Conservation (phyloP, 2,888 invertebrate genomes). For the Aelia acuminata region DNA sequence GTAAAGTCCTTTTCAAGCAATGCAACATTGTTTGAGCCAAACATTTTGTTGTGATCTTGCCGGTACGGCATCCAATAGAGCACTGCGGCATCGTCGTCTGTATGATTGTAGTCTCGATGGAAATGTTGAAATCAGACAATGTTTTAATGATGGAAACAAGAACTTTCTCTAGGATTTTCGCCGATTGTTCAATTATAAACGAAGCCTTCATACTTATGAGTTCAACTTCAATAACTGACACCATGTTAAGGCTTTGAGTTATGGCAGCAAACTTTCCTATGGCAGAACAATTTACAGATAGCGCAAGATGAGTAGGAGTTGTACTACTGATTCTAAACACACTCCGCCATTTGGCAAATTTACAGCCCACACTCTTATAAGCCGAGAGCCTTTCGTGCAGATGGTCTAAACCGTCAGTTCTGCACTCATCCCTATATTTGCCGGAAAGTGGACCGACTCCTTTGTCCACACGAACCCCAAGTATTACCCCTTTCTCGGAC, state of each 20-base stretch:
- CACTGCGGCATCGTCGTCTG: not conserved
- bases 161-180: not conserved
- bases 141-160: not conserved
- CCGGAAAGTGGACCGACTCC: not conserved
- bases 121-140: not conserved
- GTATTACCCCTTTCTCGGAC: not conserved
- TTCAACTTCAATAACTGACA: conserved; percentile 7
- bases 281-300: not conserved
- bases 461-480: conserved; percentile 18
- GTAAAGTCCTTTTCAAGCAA: not conserved
- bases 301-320: not conserved
- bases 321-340: conserved; percentile 5
- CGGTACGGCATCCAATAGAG: not conserved
- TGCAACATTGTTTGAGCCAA: not conserved
- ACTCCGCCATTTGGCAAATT: conserved; percentile 23
- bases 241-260: not conserved
- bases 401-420: conserved; percentile 24
- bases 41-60: conserved; percentile 23
- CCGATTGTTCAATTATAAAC: not conserved
- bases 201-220: not conserved
- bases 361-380: not conserved
- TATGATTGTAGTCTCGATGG: not conserved
- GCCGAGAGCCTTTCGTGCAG: not conserved
- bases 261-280: conserved; percentile 17
- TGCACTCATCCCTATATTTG: not conserved